Evolutionary conservation across 2,888 invertebrate genomes (phyloP), one percentile per base, ranked within the genome.

Genomic region (Macropis europaea): DNA sequence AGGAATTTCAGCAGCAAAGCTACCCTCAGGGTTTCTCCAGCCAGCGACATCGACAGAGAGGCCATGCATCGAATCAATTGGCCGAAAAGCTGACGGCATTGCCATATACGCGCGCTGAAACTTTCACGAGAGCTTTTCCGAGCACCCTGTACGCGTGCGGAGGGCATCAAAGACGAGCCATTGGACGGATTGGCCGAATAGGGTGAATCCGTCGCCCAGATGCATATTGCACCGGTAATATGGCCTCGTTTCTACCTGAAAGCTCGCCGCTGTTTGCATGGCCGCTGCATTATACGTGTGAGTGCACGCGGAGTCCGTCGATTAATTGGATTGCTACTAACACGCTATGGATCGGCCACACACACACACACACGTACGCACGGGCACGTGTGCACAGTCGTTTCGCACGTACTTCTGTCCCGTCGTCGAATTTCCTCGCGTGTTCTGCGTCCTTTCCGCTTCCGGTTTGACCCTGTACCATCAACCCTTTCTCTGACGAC

Each of bases 261-360:
- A 73, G 74, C 73, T 5, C 57, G 32, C 38, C 36, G 59, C 45
- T 67, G 59, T 62, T 74, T 67, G 62, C 62, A 43, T 53, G 62
- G 48, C 57, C 61, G 68, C 40, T 64, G 76, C 66, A 69, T 77
- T 77, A 73, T 53, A 73, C 59, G 77, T 64, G 34, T 40, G 76
- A 68, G 63, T 54, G 66, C 54, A 38, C 69, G 61, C 38, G 59
- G 63, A 59, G 64, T 56, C 54, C 64, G 57, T 17, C 61, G 77
- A 77, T 77, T 77, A 77, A 77, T 77, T 77, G 73, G 64, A 77
- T 77, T 59, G 71, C 62, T 59, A 62, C 68, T 68, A 73, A 77
- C 77, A 61, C 66, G 47, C 11, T 13, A 43, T 63, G 34, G 24
- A 26, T 38, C 48, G 34, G 13, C 13, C 19, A 38, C 26, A 24